phyloP scores from a whole-genome alignment of 2,888 invertebrate genomes.

The Hyppa rectilinea region DNA sequence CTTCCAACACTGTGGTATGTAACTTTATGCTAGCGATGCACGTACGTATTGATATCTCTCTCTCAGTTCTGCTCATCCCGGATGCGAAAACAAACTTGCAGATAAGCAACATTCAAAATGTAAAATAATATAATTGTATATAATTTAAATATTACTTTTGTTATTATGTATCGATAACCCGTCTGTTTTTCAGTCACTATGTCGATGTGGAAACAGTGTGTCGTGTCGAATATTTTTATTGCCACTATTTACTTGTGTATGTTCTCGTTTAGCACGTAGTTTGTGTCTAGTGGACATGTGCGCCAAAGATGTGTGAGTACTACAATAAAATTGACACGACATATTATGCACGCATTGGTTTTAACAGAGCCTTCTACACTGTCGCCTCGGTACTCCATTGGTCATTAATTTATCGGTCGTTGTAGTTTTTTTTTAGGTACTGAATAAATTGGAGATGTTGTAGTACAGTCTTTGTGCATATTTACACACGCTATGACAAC shows the following conservation, averaged over 20 bases:
- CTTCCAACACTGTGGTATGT: slow-evolving; percentile 17
- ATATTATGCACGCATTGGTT: slow-evolving; percentile 17
- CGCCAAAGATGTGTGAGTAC: slow-evolving; percentile 76
- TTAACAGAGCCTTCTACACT: slow-evolving; percentile 6
- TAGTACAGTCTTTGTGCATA: background rate
- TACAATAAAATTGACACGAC: slow-evolving; percentile 23
- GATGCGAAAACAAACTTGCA: slow-evolving; percentile 54
- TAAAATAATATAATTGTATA: slow-evolving; percentile 24
- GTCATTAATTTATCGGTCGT: background rate
- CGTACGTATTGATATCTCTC: slow-evolving; percentile 55
- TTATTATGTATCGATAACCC: slow-evolving; percentile 66
- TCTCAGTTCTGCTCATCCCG: slow-evolving; percentile 50
- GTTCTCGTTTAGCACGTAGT: slow-evolving; percentile 59
- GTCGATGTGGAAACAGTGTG: slow-evolving; percentile 73
- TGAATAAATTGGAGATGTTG: background rate
- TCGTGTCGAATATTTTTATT: slow-evolving; percentile 68
- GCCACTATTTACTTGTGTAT: slow-evolving; percentile 63
- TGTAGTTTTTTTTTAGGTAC: background rate
- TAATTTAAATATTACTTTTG: slow-evolving; percentile 59
- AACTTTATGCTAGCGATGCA: slow-evolving; percentile 37
- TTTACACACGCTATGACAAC: background rate
- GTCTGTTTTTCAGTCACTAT: slow-evolving; percentile 77
- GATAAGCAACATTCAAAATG: slow-evolving; percentile 58
- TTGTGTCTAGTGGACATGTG: slow-evolving; percentile 69
- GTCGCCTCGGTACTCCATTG: slow-evolving; percentile 1